These are phyloP conservation scores for Tiliacea aurago DNA, from an alignment of 2,888 invertebrate genomes.

Conservation along the genomic window DNA sequence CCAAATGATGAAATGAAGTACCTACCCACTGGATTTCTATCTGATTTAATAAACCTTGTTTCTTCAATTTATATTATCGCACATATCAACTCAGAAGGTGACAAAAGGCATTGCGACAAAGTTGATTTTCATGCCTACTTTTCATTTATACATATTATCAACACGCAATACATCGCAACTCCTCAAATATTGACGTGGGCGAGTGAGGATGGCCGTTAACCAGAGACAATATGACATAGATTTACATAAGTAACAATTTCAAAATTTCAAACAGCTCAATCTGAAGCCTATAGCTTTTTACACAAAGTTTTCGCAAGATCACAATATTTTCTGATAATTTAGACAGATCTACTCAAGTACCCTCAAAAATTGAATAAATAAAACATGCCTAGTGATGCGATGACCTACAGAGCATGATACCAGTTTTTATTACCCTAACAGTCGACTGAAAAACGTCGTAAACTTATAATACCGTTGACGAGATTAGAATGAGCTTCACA, in stretches of 20 bases:
- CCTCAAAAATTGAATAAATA: constrained; percentile 19
- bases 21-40: not conserved
- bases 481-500: constrained; percentile 48
- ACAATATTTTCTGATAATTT: not conserved
- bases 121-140: constrained; percentile 1
- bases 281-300: not conserved
- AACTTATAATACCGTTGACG: constrained; percentile 57
- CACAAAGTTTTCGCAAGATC: not conserved
- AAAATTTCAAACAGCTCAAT: not conserved
- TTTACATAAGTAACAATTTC: not conserved
- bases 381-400: constrained; percentile 8
- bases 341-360: not conserved
- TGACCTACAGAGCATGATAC: constrained; percentile 49
- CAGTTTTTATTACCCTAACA: constrained; percentile 36
- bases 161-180: not conserved
- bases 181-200: not conserved
- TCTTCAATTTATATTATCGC: constrained; percentile 3
- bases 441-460: constrained; percentile 28
- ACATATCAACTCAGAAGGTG: constrained; percentile 1
- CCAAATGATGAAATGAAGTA: not conserved
- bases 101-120: not conserved
- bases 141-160: constrained; percentile 16
- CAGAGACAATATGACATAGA: not conserved
- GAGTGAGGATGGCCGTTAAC: not conserved
- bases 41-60: constrained; percentile 25